Percentiles rank a stretch among this genome's conserved stretches.
phyloP scores from a whole-genome alignment of 2,113 vertebrate species.

The Scolopax mira region DNA sequence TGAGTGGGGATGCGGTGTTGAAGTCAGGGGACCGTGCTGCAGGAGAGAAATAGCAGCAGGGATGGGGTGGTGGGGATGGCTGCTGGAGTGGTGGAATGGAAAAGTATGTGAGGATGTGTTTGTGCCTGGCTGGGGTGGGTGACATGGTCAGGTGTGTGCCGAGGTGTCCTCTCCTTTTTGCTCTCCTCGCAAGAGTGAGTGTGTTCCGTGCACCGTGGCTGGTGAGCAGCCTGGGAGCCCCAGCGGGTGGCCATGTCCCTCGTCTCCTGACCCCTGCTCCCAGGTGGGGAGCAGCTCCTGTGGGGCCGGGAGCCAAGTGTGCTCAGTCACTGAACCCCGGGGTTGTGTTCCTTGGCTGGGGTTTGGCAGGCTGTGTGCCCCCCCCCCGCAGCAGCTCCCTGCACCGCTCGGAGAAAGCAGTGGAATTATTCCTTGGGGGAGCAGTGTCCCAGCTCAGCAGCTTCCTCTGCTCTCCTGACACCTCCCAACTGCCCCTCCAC shows the following conservation, averaged over 20 bases:
- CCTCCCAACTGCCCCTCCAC: neutral
- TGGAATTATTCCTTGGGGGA: neutral
- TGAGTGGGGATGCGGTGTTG: neutral
- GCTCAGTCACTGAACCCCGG: neutral
- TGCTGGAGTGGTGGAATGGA: neutral
- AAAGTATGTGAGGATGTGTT: rapidly evolving
- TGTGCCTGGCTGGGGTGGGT: neutral
- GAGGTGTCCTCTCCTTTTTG: neutral
- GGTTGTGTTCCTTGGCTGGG: neutral
- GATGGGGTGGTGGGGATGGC: rapidly evolving
- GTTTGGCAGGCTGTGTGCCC: neutral
- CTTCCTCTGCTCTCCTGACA: neutral
- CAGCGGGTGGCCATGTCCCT: rapidly evolving
- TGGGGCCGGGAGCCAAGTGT: rapidly evolving
- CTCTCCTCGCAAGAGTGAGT: rapidly evolving
- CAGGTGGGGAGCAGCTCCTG: rapidly evolving
- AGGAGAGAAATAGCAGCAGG: neutral
- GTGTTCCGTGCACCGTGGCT: rapidly evolving
- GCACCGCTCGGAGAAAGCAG: rapidly evolving
- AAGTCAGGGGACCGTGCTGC: too few relatives aligned
- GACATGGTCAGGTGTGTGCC: rapidly evolving
- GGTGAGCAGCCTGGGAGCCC: rapidly evolving
- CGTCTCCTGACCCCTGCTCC: neutral
- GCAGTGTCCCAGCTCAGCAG: neutral
- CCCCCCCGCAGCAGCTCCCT: rapidly evolving